Evolutionary conservation across 2,113 vertebrate species (phyloP), one percentile per base, ranked within the genome.

Genomic region (Entelurus aequoreus): DNA sequence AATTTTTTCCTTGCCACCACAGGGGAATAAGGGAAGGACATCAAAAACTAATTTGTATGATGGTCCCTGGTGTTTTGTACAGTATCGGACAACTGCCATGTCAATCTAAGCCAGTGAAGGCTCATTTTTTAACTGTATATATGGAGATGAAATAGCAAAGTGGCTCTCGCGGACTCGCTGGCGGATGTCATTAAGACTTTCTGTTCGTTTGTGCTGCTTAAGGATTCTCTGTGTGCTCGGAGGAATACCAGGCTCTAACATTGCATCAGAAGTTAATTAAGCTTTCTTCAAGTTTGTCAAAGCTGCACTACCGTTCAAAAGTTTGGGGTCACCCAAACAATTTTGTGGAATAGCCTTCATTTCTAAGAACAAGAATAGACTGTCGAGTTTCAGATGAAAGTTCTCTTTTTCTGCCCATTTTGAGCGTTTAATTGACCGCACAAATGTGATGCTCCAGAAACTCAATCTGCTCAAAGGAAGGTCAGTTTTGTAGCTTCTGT

Each of bases 141-240:
- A 60, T 72, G 54, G 11, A 63, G 63, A 77, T 72, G 47, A 15
- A 59, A 47, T 65, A 49, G 16, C 8, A 28, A 28, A 57, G 38
- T 66, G 12, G 13, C 10, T 67, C 14, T 54, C 7, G 5, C 48
- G 21, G 37, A 49, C 63, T 50, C 7, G 8, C 53, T 48, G 4
- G 54, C 54, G 44, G 49, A 59, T 54, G 28, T 60, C 59, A 70
- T 76, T 49, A 70, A 61, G 52, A 70, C 69, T 57, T 5, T 75
- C 51, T 40, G 63, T 68, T 66, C 14, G 49, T 61, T 52, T 59
- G 44, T 47, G 15, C 21, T 15, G 6, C 60, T 54, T 47, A 55
- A 60, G 40, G 36, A 53, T 57, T 69, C 13, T 13, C 52, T 48
- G 46, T 48, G 47, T 60, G n/a, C 8, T 0, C 9, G 46, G 6